Evolutionary conservation across 2,888 invertebrate species (phyloP), one percentile per base, ranked within the genome.

Genomic region (Apamea sordens): DNA sequence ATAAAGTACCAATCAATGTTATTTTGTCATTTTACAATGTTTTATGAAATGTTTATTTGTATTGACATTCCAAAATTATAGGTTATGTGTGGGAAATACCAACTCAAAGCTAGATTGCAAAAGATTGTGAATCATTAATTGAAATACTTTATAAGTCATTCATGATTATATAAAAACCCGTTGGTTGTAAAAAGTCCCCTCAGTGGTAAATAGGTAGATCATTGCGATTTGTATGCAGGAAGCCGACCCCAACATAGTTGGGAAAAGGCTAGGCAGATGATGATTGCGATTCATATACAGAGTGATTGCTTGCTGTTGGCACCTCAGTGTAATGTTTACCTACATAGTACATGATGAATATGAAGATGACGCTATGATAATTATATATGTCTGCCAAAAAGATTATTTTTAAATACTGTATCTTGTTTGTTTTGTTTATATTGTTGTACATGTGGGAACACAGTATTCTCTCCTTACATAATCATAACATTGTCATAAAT

Each of bases 401-500:
- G 69, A 76, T 77, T 77, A 77, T 72, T 67, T 81, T 77, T 83
- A 83, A 71, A 83, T 47, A n/a, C 32, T 71, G 21, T 82, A 67
- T 77, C 64, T 64, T 70, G 32, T 76, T 69, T 50, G 63, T 56
- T 69, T 56, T 74, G 28, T 68, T 61, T 53, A 56, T 47, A 6
- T 64, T 64, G 10, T 47, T 24, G 21, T 21, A 80, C 21, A 53
- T 70, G 56, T 82, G 50, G 70, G 63, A 67, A 32, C 44, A 24
- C n/a, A 64, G 50, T 41, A 11, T 77, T 82, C 44, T 32, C n/a
- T 69, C 13, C 1, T 0, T 50, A 73, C 36, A 44, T 53, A 72
- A 70, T 53, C 50, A 59, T 82, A 70, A 50, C 71, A 82, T 63
- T 44, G 56, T 68, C 67, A 53, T 68, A 71, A 24, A 65, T 59